A percentile compares a stretch with the other conserved stretches of the same genome.
These are phyloP conservation scores for Rhinopomastus cyanomelas DNA, from an alignment of 2,113 vertebrate species.

Conservation along the genomic window DNA sequence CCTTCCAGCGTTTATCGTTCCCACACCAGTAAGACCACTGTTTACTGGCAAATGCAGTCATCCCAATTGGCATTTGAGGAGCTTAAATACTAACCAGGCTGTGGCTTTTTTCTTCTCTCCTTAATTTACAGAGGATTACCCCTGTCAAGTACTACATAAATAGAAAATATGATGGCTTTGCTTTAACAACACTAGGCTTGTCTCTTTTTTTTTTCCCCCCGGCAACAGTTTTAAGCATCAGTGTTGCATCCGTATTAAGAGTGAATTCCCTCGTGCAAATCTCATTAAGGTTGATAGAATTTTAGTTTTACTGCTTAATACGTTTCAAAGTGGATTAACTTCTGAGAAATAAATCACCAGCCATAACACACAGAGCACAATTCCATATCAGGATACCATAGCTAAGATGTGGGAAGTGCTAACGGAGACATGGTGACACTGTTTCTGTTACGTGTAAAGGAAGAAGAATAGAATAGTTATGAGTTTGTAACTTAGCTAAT, in stretches of 20 bases:
- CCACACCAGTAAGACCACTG: not conserved
- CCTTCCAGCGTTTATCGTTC: not conserved
- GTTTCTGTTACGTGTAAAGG: not conserved
- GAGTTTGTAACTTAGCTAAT: not conserved
- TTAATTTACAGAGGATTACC: conserved; percentile 36
- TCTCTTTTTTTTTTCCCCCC: not conserved
- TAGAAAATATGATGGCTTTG: conserved; percentile 41
- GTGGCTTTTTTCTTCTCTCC: conserved; percentile 6
- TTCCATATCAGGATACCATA: not conserved
- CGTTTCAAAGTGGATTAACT: conserved; percentile 53
- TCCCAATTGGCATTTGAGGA: conserved; percentile 6
- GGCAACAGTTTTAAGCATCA: conserved; percentile 30
- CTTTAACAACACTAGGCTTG: conserved; percentile 15
- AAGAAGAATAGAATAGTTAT: not conserved
- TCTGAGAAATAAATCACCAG: conserved; percentile 32
- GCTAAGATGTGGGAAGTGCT: not conserved
- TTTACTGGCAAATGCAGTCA: not conserved
- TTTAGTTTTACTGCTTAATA: conserved; percentile 62
- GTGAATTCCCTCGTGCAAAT: conserved; percentile 51
- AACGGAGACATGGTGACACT: not conserved
- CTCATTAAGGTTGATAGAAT: conserved; percentile 63
- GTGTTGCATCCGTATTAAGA: conserved; percentile 45
- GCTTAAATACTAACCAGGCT: not conserved
- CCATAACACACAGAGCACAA: not conserved
- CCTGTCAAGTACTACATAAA: conserved; percentile 44